Evolutionary conservation across 92 coral and sea anemone species (phyloP).

Genomic region (Muricea muricata): DNA sequence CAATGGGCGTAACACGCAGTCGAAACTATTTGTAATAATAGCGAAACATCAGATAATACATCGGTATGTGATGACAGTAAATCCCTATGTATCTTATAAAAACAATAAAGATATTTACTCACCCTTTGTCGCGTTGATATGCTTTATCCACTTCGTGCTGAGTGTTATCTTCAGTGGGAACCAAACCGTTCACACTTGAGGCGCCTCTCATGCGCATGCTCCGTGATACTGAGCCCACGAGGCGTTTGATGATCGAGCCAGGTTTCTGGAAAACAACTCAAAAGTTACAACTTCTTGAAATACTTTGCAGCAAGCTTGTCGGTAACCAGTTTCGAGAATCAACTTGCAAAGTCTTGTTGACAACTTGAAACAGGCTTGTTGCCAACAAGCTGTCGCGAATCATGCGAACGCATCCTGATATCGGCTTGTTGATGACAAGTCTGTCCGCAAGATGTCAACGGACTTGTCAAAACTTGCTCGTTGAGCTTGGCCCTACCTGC

Average conservation of each 20-base stretch:
- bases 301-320: too few species aligned
- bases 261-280: not conserved
- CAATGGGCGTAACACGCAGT: constrained; percentile 47
- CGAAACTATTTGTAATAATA: not conserved
- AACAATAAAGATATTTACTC: not conserved
- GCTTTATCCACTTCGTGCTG: not conserved
- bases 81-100: not conserved
- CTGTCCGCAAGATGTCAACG: too few species aligned
- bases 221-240: constrained; percentile 31
- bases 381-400: too few species aligned
- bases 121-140: not conserved
- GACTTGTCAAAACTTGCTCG: too few species aligned
- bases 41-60: not conserved
- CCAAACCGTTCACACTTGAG: constrained; percentile 15
- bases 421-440: too few species aligned
- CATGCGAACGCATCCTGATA: too few species aligned
- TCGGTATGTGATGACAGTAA: not conserved
- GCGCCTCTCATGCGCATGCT: constrained; percentile 36
- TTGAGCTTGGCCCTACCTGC: constrained; percentile 3
- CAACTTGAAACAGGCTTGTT: too few species aligned
- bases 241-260: constrained; percentile 10
- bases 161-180: constrained; percentile 3
- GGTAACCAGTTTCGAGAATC: too few species aligned
- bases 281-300: too few species aligned
- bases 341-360: too few species aligned